Base-by-base conservation (phyloP, 2,888 invertebrate species). In the Brachypterus glaber region DNA sequence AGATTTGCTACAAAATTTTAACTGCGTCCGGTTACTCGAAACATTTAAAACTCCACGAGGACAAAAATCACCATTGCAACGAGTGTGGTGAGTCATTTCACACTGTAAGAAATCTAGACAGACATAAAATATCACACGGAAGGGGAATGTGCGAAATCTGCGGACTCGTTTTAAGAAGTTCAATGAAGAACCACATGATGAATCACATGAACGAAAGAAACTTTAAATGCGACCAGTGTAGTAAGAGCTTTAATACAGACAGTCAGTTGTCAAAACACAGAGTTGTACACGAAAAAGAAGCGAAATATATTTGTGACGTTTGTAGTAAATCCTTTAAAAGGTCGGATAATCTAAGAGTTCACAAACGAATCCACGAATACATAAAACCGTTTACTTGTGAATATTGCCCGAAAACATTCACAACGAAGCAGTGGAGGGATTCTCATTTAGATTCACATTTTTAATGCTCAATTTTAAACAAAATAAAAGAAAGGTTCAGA, bases 361-460 rank as follows among this genome's bases (percentile, higher is more conserved):
- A 53, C 33, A 38, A 46, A 18, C 46, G 48, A 35, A 43, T 44
- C 2, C 55, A 56, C 40, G 49, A 47, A 9, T 29, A 17, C 3
- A 58, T 67, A 0, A 58, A 71, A 16, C 72, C 72, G 2, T 71
- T 64, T 27, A 63, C 67, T 26, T 72, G 72, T 38, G 67, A 68
- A 37, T 39, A 67, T 37, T 73, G 72, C 18, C 67, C 69, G 2
- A 70, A 70, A 40, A 57, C 66, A 8, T 72, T 70, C 41, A 69
- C 31, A 5, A 30, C 18, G 12, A 33, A 24, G 21, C 26, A 17
- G 26, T 21, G 21, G 21, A 21, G 21, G 14, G 8, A 12, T 3
- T n/a, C n/a, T 3, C 9, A 12, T 33, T 16, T 35, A 14, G 39
- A 32, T 15, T 35, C 37, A 11, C 43, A 45, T 17, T n/a, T n/a